Evolutionary conservation across 2,113 vertebrate species (phyloP).

Genomic region (Chascanopsetta lugubris): DNA sequence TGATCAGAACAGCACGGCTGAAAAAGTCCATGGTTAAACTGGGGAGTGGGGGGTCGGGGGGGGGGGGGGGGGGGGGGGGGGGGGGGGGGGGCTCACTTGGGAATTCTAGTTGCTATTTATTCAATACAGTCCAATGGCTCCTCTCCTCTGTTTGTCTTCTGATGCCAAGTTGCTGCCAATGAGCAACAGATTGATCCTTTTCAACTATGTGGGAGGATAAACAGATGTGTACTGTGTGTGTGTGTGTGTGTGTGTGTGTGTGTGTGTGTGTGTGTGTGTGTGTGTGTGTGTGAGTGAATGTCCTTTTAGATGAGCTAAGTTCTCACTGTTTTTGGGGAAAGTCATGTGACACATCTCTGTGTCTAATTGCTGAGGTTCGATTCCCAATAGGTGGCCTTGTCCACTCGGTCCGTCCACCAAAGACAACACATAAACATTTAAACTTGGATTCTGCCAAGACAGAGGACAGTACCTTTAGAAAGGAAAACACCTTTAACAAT

Average conservation of each 20-base stretch:
- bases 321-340: constrained; percentile 17
- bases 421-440: background rate
- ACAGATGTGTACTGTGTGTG: constrained; percentile 19
- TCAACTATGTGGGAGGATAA: constrained; percentile 20
- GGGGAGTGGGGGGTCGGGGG: too few relatives aligned
- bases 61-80: too few relatives aligned
- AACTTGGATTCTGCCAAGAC: too few relatives aligned
- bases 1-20: constrained; percentile 18
- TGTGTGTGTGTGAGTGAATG: constrained; percentile 18
- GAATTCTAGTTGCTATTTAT: constrained; percentile 61
- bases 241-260: constrained; percentile 21
- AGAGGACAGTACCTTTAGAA: too few relatives aligned
- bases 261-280: constrained; percentile 18
- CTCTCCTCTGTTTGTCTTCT: constrained; percentile 59
- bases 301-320: constrained; percentile 36
- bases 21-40: constrained; percentile 46
- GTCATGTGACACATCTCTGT: background rate
- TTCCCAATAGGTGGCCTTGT: constrained; percentile 1
- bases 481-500: too few relatives aligned
- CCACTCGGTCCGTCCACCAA: background rate
- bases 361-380: constrained; percentile 8
- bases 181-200: constrained; percentile 50
- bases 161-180: constrained; percentile 60
- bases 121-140: constrained; percentile 40
- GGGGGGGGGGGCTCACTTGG: constrained; percentile 48